Base-by-base conservation (phyloP, 2,797 vertebrate species). In the Parotocinclus haroldoi region DNA sequence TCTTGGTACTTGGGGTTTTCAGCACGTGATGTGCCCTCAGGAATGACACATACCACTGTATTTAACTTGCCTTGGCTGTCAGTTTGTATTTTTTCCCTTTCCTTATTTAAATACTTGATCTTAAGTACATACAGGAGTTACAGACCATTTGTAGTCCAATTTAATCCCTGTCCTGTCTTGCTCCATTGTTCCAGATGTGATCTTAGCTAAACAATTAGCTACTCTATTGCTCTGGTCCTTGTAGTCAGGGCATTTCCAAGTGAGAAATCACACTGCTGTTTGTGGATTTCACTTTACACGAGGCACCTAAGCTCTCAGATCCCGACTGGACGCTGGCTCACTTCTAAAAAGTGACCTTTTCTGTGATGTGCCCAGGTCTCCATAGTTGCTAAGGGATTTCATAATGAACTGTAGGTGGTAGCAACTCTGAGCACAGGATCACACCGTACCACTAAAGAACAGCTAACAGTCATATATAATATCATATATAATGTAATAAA, bases 311-410 rank as follows among this genome's bases (percentile, higher is more conserved):
- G 40, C 39, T 58, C 11, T 39, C 16, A 52, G 37, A 65, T 66
- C 46, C 10, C 48, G 1, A 13, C 14, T 45, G 36, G 61, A 18
- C 3, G 9, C 40, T 51, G 66, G 16, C 37, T 36, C 49, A 46
- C 36, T 53, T 63, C 55, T 58, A 66, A 70, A 19, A 64, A 63
- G 45, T 72, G 73, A 72, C 74, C 71, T 74, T 77, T 72, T 16
- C 46, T 61, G 50, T 57, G 68, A 74, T 44, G 42, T 44, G 52
- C 48, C 13, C 13, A 19, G n/a, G 46, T 64, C 17, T 27, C 27
- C 27, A 74, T 44, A 44, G 37, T 48, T 49, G 11, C 17, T 2
- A 40, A 38, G 37, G 65, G 46, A 69, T 76, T 76, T 69, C 27
- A 53, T 10, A 59, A 19, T 17, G 9, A 48, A 18, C 48, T 48